A percentile compares a stretch with the other conserved stretches of the same genome.
These are phyloP conservation scores for Chelon labrosus DNA, from an alignment of 2,797 vertebrate genomes.

Conservation along the genomic window DNA sequence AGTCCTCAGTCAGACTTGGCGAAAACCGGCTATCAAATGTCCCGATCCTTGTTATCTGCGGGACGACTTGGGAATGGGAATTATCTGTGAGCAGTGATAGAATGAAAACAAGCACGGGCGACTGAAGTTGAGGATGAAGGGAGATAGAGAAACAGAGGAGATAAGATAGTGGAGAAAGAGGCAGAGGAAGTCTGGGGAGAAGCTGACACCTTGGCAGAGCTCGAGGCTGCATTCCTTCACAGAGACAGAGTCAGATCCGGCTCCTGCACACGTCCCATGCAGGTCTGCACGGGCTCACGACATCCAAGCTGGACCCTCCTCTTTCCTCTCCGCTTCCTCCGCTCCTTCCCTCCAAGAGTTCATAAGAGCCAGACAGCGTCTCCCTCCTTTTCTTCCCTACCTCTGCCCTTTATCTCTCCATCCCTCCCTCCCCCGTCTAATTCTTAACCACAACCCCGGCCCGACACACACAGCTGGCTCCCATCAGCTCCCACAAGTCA, in stretches of 20 bases:
- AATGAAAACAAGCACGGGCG: slow-evolving; percentile 12
- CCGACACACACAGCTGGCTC: slow-evolving; percentile 73
- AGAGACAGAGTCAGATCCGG: slow-evolving; percentile 56
- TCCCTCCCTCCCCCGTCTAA: slow-evolving; percentile 43
- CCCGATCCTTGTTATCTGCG: not conserved
- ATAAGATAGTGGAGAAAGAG: slow-evolving; percentile 28
- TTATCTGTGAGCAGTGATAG: not conserved
- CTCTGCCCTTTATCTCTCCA: slow-evolving; percentile 39
- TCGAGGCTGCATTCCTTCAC: slow-evolving; percentile 66
- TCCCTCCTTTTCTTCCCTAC: slow-evolving; percentile 19
- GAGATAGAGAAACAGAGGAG: not conserved
- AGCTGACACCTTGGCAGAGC: slow-evolving; percentile 66
- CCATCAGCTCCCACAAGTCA: slow-evolving; percentile 67
- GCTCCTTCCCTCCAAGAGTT: slow-evolving; percentile 27
- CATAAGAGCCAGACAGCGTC: slow-evolving; percentile 51
- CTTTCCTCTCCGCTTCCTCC: slow-evolving; percentile 21
- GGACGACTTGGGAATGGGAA: not conserved
- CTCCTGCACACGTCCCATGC: slow-evolving; percentile 43
- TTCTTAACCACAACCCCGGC: slow-evolving; percentile 46
- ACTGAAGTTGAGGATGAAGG: slow-evolving; percentile 21
- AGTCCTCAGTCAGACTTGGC: not conserved
- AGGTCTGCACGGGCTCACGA: slow-evolving; percentile 55
- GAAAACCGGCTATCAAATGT: not conserved
- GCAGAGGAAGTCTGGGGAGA: slow-evolving; percentile 44
- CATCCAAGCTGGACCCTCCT: slow-evolving; percentile 33